Conservation (phyloP, 92 coral and sea anemone genomes). For the Palythoa caribaeorum region DNA sequence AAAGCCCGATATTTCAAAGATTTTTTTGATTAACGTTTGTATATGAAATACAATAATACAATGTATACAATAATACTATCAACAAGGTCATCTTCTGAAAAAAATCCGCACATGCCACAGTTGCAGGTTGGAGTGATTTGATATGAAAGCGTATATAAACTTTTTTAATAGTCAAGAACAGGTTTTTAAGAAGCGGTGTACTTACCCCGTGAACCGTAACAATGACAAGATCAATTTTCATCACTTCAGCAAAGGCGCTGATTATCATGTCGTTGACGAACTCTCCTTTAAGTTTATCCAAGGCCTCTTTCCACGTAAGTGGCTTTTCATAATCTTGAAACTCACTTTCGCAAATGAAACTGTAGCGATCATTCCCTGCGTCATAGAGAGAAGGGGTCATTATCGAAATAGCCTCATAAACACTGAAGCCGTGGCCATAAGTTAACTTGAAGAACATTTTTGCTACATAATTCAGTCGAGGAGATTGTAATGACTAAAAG, state of each 20-base stretch:
- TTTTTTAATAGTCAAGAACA: background rate
- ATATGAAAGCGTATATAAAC: constrained; percentile 6
- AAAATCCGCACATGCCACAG: background rate
- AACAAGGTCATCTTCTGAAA: constrained; percentile 1
- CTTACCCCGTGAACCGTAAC: constrained; percentile 51
- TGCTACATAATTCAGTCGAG: constrained; percentile 20
- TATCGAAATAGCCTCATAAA: constrained; percentile 31
- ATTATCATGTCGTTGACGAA: constrained; percentile 48
- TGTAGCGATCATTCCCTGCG: constrained; percentile 51
- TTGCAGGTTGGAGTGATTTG: background rate
- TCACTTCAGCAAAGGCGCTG: constrained; percentile 50
- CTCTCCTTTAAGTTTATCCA: constrained; percentile 46
- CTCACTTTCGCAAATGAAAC: constrained; percentile 46
- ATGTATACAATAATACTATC: background rate
- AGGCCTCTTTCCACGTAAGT: constrained; percentile 52
- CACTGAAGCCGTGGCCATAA: constrained; percentile 16
- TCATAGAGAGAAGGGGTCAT: constrained; percentile 29
- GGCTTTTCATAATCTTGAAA: constrained; percentile 45
- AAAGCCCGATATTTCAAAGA: background rate
- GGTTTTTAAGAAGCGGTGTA: constrained; percentile 5
- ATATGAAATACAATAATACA: background rate
- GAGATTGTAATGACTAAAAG: constrained; percentile 4
- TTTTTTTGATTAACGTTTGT: background rate
- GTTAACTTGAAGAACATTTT: constrained; percentile 24
- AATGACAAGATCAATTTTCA: constrained; percentile 43